Percentiles rank a stretch among this genome's conserved stretches.
Conservation (phyloP, 2,888 invertebrate genomes). For the Eupeodes latifasciatus region DNA sequence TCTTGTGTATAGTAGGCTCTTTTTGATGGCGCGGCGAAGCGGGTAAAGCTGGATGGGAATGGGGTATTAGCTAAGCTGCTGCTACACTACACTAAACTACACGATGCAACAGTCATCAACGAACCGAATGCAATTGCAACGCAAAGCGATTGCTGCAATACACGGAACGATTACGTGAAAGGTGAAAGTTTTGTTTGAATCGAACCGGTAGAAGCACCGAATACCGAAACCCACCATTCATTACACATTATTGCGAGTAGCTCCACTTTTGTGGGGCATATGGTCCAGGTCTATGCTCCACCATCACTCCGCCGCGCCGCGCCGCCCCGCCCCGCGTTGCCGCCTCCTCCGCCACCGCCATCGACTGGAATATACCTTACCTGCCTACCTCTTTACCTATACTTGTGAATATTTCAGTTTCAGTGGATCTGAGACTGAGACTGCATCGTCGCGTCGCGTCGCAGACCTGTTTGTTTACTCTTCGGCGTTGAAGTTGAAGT, state of each 20-base stretch:
- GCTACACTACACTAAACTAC: slow-evolving; percentile 20
- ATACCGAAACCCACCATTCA: slow-evolving; percentile 65
- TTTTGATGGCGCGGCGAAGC: slow-evolving; percentile 8
- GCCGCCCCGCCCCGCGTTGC: slow-evolving; percentile 36
- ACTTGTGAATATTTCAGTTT: slow-evolving; percentile 61
- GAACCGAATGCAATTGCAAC: slow-evolving; percentile 67
- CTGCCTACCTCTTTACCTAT: neutral
- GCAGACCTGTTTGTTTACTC: slow-evolving; percentile 74
- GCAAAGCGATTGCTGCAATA: slow-evolving; percentile 76
- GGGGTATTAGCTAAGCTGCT: slow-evolving; percentile 19
- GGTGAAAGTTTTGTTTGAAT: slow-evolving; percentile 82
- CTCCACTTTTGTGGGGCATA: slow-evolving; percentile 74
- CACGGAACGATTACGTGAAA: slow-evolving; percentile 83
- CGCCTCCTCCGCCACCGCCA: slow-evolving; percentile 27
- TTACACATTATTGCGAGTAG: slow-evolving; percentile 71
- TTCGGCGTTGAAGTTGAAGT: slow-evolving; percentile 30
- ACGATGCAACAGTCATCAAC: slow-evolving; percentile 57
- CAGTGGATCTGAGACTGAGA: slow-evolving; percentile 60
- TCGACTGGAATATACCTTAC: neutral
- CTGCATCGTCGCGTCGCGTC: slow-evolving; percentile 37
- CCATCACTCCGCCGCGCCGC: slow-evolving; percentile 14
- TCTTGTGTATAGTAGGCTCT: slow-evolving; percentile 24
- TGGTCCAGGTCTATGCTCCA: slow-evolving; percentile 67
- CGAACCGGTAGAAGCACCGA: slow-evolving; percentile 76
- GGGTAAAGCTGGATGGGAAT: neutral